phyloP scores from a whole-genome alignment of 2,797 vertebrate genomes.

The Eidolon dupreanum region DNA sequence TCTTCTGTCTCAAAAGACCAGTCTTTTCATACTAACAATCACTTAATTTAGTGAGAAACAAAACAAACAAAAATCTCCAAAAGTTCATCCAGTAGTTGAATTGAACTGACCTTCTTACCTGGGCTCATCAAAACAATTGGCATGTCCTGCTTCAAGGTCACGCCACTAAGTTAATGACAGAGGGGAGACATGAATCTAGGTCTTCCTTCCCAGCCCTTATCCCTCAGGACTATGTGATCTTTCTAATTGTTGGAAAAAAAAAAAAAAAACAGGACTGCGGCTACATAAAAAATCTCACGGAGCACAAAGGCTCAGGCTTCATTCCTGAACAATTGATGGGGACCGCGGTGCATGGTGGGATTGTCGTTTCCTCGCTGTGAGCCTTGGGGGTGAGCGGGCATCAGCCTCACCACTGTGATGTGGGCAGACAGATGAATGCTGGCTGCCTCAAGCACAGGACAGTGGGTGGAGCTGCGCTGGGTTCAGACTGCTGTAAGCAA shows the following conservation, averaged over 20 bases:
- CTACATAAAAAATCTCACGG: neutral
- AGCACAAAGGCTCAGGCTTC: neutral
- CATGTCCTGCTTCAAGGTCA: neutral
- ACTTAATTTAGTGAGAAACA: slow-evolving; percentile 2
- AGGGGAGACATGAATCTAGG: neutral
- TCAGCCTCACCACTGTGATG: slow-evolving; percentile 42
- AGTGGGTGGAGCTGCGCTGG: slow-evolving; percentile 11
- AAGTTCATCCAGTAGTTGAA: neutral
- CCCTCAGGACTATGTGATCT: neutral
- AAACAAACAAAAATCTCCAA: neutral
- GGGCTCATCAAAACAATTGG: neutral
- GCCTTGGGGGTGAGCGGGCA: neutral
- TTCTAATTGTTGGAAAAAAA: neutral
- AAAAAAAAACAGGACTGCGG: neutral
- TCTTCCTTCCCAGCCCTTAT: neutral
- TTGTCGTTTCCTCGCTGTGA: neutral
- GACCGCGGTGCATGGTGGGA: neutral
- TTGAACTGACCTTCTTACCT: neutral
- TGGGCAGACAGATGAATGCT: slow-evolving; percentile 60
- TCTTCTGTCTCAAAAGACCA: slow-evolving; percentile 20
- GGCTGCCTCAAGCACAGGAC: neutral
- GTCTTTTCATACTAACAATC: neutral
- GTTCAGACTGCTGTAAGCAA: neutral
- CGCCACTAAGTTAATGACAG: neutral
- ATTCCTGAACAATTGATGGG: neutral